A percentile compares a stretch with the other conserved stretches of the same genome.
phyloP scores from a whole-genome alignment of 2,888 invertebrate genomes.

The Cerceris rybyensis region DNA sequence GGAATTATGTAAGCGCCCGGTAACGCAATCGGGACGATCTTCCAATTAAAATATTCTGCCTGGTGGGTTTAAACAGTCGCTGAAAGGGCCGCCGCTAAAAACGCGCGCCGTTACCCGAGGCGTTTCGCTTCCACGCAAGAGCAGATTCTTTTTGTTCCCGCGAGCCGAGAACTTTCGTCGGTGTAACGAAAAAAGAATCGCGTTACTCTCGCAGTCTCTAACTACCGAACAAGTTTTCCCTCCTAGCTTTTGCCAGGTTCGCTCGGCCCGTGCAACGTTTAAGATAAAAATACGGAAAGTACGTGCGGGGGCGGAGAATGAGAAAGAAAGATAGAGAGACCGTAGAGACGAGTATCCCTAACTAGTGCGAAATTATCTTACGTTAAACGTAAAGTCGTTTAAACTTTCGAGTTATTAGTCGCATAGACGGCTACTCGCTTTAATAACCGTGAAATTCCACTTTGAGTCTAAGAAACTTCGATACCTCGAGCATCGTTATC shows the following conservation, averaged over 20 bases:
- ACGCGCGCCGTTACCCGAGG: slow-evolving; percentile 39
- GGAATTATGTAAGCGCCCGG: slow-evolving; percentile 62
- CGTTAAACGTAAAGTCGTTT: slow-evolving; percentile 23
- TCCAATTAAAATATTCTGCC: slow-evolving; percentile 70
- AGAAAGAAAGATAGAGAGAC: neutral
- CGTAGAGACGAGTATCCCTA: slow-evolving; percentile 40
- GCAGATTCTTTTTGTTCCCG: slow-evolving; percentile 56
- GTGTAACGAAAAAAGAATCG: slow-evolving; percentile 43
- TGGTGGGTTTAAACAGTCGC: slow-evolving; percentile 65
- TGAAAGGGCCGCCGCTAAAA: slow-evolving; percentile 41
- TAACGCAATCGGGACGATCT: slow-evolving; percentile 64
- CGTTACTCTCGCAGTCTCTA: slow-evolving; percentile 33
- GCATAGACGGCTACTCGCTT: slow-evolving; percentile 40
- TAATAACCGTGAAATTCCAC: slow-evolving; percentile 50
- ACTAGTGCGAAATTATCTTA: slow-evolving; percentile 36
- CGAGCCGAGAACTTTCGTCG: slow-evolving; percentile 34
- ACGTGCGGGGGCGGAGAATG: neutral
- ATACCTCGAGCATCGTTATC: too few species aligned
- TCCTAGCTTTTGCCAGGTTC: slow-evolving; percentile 15
- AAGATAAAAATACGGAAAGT: slow-evolving; percentile 22
- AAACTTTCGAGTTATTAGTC: slow-evolving; percentile 49
- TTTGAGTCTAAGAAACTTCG: too few species aligned
- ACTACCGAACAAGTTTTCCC: slow-evolving; percentile 56
- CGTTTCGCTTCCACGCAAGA: slow-evolving; percentile 50
- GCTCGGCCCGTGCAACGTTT: slow-evolving; percentile 20